These are phyloP conservation scores for Syngnathus scovelli DNA, from an alignment of 2,113 vertebrate genomes.

Conservation along the genomic window DNA sequence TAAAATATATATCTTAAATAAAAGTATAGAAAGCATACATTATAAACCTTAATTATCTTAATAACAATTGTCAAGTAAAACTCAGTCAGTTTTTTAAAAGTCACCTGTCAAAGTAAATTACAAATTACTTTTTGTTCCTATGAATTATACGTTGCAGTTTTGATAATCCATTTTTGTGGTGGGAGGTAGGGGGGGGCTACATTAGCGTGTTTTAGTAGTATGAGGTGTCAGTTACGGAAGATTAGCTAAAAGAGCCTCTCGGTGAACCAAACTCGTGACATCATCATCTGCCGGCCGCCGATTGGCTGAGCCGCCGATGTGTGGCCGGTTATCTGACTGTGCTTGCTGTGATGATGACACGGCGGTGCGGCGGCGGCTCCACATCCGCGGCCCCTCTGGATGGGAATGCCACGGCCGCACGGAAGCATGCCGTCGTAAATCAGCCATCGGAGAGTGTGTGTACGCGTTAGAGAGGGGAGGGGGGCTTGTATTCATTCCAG, in stretches of 20 bases:
- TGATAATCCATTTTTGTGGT: neutral
- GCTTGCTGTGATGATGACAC: constrained; percentile 62
- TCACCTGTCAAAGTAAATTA: neutral
- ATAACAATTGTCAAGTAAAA: neutral
- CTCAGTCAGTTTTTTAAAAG: neutral
- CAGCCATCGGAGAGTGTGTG: constrained; percentile 24
- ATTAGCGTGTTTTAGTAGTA: neutral
- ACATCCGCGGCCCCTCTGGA: constrained; percentile 59
- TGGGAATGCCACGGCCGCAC: constrained; percentile 56
- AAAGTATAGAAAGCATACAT: too few relatives aligned
- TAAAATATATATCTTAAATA: neutral
- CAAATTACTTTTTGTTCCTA: neutral
- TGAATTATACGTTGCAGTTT: too few relatives aligned
- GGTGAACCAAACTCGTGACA: constrained; percentile 57
- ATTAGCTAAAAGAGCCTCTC: constrained; percentile 19
- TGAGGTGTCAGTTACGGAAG: constrained; percentile 27
- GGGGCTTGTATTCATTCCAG: constrained; percentile 54
- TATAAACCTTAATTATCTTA: too few relatives aligned
- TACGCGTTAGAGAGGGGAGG: constrained; percentile 22
- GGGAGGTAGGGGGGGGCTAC: accelerated
- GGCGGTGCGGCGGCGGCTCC: constrained; percentile 56
- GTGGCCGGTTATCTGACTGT: constrained; percentile 52
- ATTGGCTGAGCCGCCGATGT: constrained; percentile 59
- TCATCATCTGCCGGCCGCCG: constrained; percentile 34
- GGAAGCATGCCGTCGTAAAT: constrained; percentile 50